Base-by-base conservation (phyloP, 2,888 invertebrate genomes). In the Hybos culiciformis region DNA sequence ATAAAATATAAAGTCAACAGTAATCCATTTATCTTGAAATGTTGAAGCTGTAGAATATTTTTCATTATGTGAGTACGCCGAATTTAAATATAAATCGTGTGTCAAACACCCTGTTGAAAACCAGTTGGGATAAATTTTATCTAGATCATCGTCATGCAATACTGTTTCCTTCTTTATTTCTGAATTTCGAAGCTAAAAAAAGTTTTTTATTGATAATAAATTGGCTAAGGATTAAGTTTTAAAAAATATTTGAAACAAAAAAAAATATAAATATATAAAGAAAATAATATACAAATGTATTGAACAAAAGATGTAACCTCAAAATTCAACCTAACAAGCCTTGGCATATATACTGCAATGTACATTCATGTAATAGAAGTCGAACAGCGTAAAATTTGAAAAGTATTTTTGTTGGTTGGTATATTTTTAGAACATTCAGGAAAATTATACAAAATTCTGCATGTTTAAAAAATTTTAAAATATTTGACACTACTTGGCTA, bases 1-100 rank as follows among this genome's bases (percentile, higher is more conserved):
- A 53, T 83, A 90, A 62, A 92, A 90, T 47, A 96, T 90, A 59
- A 92, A 93, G 67, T 96, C 94, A 0, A 94, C 92, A 0, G 79
- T 83, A 41, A 79, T 65, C 83, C 85, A 85, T 37, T 66, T 59
- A 39, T 76, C 68, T 55, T 92, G 92, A 60, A 71, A 75, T 0
- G 91, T 88, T 5, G 90, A 83, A 0, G 78, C 84, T 56, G 18
- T 8, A 2, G 67, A 57, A 1, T 53, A 44, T 1, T 12, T 17
- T 1, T 69, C 66, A 24, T 54, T 54, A 54, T 78, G 77, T 21
- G 68, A 58, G 59, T 88, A 88, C 1, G 77, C 80, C 4, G 87
- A 85, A 23, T 64, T 57, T 2, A 91, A 70, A 29, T 70, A 67
- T 29, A 91, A 72, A 17, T 70, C 63, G 59, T 91, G 87, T 1